phyloP scores from a whole-genome alignment of 2,797 vertebrate species.

The Martes flavigula region DNA sequence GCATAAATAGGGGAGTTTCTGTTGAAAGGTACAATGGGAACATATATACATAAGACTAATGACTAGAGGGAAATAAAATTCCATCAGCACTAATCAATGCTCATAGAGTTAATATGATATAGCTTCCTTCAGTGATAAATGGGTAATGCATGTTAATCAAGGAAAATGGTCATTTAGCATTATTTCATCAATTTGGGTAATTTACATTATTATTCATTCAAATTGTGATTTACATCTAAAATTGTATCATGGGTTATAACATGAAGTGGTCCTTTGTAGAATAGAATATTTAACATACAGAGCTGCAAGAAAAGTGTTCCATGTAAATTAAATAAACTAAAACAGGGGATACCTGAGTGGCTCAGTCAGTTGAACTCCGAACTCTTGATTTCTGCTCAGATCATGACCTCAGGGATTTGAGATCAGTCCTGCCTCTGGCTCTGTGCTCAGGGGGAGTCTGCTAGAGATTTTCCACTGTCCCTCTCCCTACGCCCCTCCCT shows the following conservation, averaged over 20 bases:
- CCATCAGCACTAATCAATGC: neutral
- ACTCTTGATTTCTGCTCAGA: neutral
- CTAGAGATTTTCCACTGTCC: neutral
- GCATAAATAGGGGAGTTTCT: neutral
- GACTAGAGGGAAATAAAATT: neutral
- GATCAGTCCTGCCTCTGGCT: neutral
- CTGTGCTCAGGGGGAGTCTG: neutral
- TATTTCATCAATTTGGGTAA: neutral
- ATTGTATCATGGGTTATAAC: neutral
- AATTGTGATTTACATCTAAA: neutral
- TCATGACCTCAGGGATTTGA: neutral
- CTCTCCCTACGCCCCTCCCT: no score
- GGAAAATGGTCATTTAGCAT: neutral
- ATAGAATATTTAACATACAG: conserved; percentile 31
- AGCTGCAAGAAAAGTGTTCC: conserved; percentile 23
- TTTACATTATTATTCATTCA: neutral
- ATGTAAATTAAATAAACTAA: neutral
- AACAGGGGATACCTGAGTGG: neutral
- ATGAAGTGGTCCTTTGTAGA: conserved; percentile 33
- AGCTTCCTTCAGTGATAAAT: neutral
- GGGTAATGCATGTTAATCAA: neutral
- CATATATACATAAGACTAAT: neutral
- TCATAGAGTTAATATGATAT: neutral
- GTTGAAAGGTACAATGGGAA: neutral
- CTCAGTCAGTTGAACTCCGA: neutral